Base-by-base conservation (phyloP, 2,888 invertebrate species). In the Scaptomyza caliginosa region DNA sequence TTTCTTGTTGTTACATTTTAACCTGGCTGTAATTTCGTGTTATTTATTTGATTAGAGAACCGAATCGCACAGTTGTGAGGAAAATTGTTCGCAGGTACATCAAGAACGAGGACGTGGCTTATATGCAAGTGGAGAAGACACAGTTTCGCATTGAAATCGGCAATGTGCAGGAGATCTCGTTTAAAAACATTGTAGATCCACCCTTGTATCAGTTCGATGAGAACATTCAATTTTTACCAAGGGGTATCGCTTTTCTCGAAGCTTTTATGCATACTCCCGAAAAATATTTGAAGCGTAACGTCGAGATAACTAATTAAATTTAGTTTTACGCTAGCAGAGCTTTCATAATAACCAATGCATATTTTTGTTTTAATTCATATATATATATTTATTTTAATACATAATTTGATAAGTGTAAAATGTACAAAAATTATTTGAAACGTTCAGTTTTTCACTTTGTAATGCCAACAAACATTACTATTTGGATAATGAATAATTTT, bases 141-240 rank as follows among this genome's bases (percentile, higher is more conserved):
- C 46, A 73, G 42, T 85, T 87, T 50, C 24, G 60, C 24, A 71
- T 89, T 46, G 85, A 84, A 64, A 43, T 89, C 8, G 66, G 66
- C 19, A 89, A 88, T 52, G 48, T 88, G 3, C 68, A 73, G n/a
- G 73, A 76, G 51, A 40, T 82, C 4, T 79, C 77, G 2, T 89
- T 81, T 16, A 82, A 67, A 36, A 73, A 89, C 58, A 87, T 89
- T 48, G 11, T 77, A 24, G 57, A 76, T 10, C 89, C 89, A 2
- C 74, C 75, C 3, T 39, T 89, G 21, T 73, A 89, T 66, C 45
- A 66, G 8, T 89, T 89, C 26, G 57, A 74, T 43, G 83, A 89
- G 38, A 73, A 78, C 2, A 80, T 89, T 24, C 86, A 88, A 45
- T 68, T 62, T 67, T 52, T 89, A 46, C 89, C 89, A n/a, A 76